Evolutionary conservation across 1,140 invertebrate species (phyloP).

Genomic region (Papilio machaon): DNA sequence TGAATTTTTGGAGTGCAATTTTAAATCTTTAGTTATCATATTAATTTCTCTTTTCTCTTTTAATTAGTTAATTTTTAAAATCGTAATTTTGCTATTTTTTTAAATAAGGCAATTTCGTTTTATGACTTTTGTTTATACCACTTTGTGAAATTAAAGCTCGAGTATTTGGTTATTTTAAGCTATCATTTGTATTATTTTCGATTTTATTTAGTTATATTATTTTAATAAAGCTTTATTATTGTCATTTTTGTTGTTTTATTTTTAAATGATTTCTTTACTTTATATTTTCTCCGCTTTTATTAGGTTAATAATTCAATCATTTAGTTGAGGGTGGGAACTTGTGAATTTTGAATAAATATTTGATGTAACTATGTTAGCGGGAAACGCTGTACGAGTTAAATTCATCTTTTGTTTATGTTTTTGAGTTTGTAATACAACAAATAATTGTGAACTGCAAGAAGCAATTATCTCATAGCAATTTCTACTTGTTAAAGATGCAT

Average conservation of each 20-base stretch:
- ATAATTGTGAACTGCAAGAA: neutral
- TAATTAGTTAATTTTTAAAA: neutral
- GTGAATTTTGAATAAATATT: too few relatives aligned
- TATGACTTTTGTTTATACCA: slow-evolving; percentile 32
- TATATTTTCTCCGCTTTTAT: slow-evolving; percentile 24
- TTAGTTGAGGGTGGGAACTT: too few relatives aligned
- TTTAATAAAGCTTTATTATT: slow-evolving; percentile 64
- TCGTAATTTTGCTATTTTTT: slow-evolving; percentile 10
- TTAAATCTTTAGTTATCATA: too few relatives aligned
- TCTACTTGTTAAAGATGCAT: neutral
- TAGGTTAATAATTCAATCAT: neutral
- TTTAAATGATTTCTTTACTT: slow-evolving; percentile 46
- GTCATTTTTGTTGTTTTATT: slow-evolving; percentile 52
- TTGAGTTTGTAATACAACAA: too few relatives aligned
- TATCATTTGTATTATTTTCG: slow-evolving; percentile 59
- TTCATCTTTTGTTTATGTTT: too few relatives aligned
- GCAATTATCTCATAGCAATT: neutral
- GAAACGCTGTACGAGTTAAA: too few relatives aligned
- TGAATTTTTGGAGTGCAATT: too few relatives aligned
- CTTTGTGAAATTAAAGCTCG: slow-evolving; percentile 31
- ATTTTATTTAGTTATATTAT: slow-evolving; percentile 62
- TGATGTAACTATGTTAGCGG: too few relatives aligned
- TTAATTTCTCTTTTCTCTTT: too few relatives aligned
- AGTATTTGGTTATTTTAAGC: slow-evolving; percentile 52
- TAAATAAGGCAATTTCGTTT: neutral